A percentile compares a stretch with the other conserved stretches of the same genome.
These are phyloP conservation scores for Mus spicilegus DNA, from an alignment of 2,113 vertebrate genomes.

Conservation along the genomic window DNA sequence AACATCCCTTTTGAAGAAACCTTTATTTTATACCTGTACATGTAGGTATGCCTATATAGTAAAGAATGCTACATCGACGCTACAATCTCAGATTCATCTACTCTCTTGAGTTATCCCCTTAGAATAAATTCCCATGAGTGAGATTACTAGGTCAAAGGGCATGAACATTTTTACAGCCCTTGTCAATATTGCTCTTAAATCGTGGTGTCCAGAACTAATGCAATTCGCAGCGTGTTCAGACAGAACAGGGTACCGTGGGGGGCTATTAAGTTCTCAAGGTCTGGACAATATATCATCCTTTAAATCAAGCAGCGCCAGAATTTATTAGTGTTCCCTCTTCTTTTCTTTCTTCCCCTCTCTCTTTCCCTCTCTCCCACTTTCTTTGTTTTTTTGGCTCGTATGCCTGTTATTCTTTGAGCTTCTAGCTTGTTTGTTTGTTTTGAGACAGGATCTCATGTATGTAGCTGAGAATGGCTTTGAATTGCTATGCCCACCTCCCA, in stretches of 20 bases:
- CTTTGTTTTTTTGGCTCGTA: neutral
- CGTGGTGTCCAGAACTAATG: slow-evolving; percentile 76
- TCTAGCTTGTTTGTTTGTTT: neutral
- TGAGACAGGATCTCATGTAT: neutral
- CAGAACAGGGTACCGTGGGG: slow-evolving; percentile 69
- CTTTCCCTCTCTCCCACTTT: neutral
- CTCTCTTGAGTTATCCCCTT: slow-evolving; percentile 73
- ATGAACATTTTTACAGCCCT: slow-evolving; percentile 80
- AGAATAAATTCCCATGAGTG: slow-evolving; percentile 73
- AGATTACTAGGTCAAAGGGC: slow-evolving; percentile 80
- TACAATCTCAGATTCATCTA: slow-evolving; percentile 63
- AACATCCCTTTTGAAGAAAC: slow-evolving; percentile 44
- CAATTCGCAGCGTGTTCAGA: slow-evolving; percentile 78
- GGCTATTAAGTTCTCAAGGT: slow-evolving; percentile 81
- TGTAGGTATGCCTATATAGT: neutral
- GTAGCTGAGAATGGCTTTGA: neutral
- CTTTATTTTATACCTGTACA: slow-evolving; percentile 8
- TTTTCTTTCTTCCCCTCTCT: neutral
- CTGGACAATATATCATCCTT: slow-evolving; percentile 76
- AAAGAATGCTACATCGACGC: slow-evolving; percentile 20
- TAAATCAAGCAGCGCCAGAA: slow-evolving; percentile 74
- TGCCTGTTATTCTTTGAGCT: slow-evolving; percentile 42
- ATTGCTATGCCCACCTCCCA: neutral
- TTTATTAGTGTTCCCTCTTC: slow-evolving; percentile 69
- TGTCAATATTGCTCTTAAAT: slow-evolving; percentile 82